Evolutionary conservation across 1,140 invertebrate species (phyloP).

Genomic region (Zaprionus davidi): DNA sequence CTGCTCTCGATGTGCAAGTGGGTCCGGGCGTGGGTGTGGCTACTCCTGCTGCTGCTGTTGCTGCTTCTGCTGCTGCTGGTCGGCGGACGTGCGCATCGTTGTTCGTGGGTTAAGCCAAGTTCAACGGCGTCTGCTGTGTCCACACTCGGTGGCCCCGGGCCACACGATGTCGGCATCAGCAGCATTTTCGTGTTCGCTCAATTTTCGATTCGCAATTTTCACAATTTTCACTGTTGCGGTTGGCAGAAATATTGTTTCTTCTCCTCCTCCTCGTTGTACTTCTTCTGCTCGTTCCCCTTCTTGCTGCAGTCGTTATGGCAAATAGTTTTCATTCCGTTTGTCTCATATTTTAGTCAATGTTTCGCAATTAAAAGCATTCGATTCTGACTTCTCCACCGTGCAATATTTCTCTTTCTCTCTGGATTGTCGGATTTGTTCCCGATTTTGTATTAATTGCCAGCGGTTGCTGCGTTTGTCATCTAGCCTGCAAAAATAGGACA

Average conservation of each 20-base stretch:
- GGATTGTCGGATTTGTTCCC: not conserved
- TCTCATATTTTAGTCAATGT: conserved; percentile 67
- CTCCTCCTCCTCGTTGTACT: conserved; percentile 19
- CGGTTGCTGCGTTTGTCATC: conserved; percentile 40
- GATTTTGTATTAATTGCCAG: conserved; percentile 39
- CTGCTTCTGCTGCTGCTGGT: conserved; percentile 18
- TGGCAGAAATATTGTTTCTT: conserved; percentile 49
- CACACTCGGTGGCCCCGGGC: conserved; percentile 69
- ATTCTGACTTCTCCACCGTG: conserved; percentile 63
- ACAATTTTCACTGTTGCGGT: conserved; percentile 34
- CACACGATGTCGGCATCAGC: conserved; percentile 82
- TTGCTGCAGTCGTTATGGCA: conserved; percentile 4
- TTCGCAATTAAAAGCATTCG: conserved; percentile 78
- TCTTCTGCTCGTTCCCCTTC: conserved; percentile 5
- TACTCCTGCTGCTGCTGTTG: not conserved
- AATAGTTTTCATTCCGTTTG: conserved; percentile 54
- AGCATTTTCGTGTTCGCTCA: conserved; percentile 62
- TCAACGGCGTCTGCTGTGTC: conserved; percentile 29
- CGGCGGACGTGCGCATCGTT: conserved; percentile 10
- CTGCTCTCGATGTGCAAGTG: conserved; percentile 6
- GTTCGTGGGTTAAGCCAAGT: conserved; percentile 33
- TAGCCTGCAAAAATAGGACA: conserved; percentile 32
- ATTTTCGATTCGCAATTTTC: conserved; percentile 57
- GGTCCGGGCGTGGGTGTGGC: conserved; percentile 3
- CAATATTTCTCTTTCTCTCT: conserved; percentile 9